A percentile compares a stretch with the other conserved stretches of the same genome.
Evolutionary conservation across 2,113 vertebrate genomes (phyloP).

Genomic region (Proteles cristata): DNA sequence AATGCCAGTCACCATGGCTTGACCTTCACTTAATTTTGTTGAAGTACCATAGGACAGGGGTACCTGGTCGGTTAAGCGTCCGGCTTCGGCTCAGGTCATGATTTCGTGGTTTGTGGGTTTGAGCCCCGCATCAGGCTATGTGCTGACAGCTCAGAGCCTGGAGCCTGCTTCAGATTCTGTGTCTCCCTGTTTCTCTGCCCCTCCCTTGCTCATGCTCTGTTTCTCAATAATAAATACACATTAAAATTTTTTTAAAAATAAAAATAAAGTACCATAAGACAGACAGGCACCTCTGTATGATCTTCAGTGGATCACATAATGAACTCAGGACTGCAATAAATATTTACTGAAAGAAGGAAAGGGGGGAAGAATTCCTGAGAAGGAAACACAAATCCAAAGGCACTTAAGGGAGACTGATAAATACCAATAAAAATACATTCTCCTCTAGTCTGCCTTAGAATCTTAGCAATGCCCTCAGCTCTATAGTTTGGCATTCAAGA

Average conservation of each 20-base stretch:
- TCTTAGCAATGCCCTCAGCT: background rate
- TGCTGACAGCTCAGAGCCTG: too few relatives aligned
- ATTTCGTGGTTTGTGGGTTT: too few relatives aligned
- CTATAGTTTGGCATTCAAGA: background rate
- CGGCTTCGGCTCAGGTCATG: too few relatives aligned
- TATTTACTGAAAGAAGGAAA: background rate
- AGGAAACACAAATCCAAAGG: background rate
- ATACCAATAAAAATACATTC: background rate
- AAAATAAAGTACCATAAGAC: background rate
- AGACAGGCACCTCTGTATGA: background rate
- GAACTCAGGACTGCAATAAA: background rate
- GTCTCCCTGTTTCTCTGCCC: too few relatives aligned
- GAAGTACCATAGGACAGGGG: background rate
- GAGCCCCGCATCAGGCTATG: too few relatives aligned
- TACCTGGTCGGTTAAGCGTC: too few relatives aligned
- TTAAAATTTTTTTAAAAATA: too few relatives aligned
- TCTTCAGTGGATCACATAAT: background rate
- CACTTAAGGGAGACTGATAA: background rate
- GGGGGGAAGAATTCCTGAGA: background rate
- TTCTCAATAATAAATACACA: too few relatives aligned
- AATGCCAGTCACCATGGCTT: background rate
- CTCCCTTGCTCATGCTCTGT: too few relatives aligned
- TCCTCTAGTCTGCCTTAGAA: background rate
- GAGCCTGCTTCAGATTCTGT: too few relatives aligned
- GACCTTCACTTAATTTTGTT: background rate